Conservation (phyloP, 2,797 vertebrate genomes). For the Sus cebifrons region DNA sequence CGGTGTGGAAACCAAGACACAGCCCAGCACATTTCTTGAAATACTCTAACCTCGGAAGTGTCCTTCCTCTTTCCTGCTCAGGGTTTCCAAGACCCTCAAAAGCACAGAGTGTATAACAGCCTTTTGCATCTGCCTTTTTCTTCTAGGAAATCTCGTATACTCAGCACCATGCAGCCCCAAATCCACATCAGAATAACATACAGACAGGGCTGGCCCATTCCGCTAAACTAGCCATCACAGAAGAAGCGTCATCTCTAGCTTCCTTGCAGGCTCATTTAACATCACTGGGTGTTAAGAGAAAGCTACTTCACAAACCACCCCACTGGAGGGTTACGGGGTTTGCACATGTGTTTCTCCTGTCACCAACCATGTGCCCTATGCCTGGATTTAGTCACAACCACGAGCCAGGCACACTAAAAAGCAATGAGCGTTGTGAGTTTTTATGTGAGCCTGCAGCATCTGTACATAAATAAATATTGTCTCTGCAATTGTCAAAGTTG, state of each 20-base stretch:
- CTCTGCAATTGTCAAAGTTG: not conserved
- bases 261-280: not conserved
- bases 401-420: not conserved
- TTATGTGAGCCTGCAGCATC: not conserved
- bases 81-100: not conserved
- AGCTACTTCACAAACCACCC: not conserved
- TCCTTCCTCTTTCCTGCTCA: not conserved
- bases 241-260: not conserved
- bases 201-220: not conserved
- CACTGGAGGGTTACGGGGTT: not conserved
- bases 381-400: slow-evolving; percentile 44
- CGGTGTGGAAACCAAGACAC: not conserved
- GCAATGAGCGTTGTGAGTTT: not conserved
- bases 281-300: not conserved
- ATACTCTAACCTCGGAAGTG: not conserved
- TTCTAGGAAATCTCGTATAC: not conserved
- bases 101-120: not conserved
- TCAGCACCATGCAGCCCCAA: not conserved
- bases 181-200: not conserved
- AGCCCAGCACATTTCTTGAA: not conserved
- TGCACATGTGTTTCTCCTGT: not conserved
- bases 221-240: not conserved
- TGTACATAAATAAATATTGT: not conserved
- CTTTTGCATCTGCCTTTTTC: not conserved
- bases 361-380: not conserved